Percentiles rank a stretch among this genome's conserved stretches.
These are phyloP conservation scores for Choreutis nemorana DNA, from an alignment of 2,888 invertebrate genomes.

Conservation along the genomic window DNA sequence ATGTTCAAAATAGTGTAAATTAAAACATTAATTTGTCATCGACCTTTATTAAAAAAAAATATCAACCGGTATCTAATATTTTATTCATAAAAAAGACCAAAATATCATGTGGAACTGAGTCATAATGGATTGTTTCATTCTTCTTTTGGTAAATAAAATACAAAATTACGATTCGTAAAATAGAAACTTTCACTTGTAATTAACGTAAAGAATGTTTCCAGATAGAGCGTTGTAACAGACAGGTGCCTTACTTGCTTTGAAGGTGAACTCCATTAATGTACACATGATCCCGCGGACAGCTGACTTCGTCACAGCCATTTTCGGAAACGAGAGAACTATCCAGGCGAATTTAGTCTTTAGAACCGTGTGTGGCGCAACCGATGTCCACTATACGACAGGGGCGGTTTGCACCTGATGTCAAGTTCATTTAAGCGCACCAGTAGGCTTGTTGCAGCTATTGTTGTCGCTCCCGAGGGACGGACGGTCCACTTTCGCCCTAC, in stretches of 20 bases:
- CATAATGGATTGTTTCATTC: conserved; percentile 24
- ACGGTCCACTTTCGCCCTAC: conserved; percentile 35
- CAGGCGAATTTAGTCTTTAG: conserved; percentile 5
- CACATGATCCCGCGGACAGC: conserved; percentile 59
- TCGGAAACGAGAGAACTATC: conserved; percentile 6
- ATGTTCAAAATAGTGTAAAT: conserved; percentile 3
- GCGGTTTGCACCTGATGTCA: conserved; percentile 29
- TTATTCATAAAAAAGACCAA: conserved; percentile 20
- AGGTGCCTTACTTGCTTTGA: conserved; percentile 56
- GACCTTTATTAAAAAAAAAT: conserved; percentile 22
- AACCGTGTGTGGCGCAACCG: background rate
- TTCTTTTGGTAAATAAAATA: conserved; percentile 5
- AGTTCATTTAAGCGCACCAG: conserved; percentile 58
- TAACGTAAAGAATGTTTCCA: background rate
- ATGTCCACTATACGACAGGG: conserved; percentile 19
- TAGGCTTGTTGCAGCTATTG: conserved; percentile 41
- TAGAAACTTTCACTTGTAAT: conserved; percentile 9
- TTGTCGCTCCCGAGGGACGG: conserved; percentile 50
- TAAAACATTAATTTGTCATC: conserved; percentile 18
- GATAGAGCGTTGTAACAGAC: conserved; percentile 3
- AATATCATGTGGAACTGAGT: conserved; percentile 19
- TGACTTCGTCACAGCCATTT: conserved; percentile 52
- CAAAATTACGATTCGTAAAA: conserved; percentile 9
- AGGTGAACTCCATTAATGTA: conserved; percentile 58
- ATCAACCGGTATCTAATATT: conserved; percentile 20